phyloP scores from a whole-genome alignment of 2,888 invertebrate genomes.

The Calephelis perditalis region DNA sequence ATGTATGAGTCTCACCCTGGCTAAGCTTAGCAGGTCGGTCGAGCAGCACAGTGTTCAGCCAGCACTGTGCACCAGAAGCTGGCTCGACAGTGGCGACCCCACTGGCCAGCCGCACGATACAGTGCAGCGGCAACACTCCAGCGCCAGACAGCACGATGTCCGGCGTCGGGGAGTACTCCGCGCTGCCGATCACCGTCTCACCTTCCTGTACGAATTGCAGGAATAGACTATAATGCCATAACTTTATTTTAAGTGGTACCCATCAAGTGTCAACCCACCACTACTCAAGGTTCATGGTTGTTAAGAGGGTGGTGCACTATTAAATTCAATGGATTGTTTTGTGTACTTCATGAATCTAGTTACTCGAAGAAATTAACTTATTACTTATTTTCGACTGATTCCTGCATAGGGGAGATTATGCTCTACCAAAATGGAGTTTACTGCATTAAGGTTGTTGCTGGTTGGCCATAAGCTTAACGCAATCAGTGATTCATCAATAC shows the following conservation, averaged over 20 bases:
- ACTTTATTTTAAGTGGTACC: no score
- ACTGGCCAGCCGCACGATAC: slow-evolving; percentile 82
- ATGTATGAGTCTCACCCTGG: slow-evolving; percentile 69
- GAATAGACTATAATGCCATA: neutral
- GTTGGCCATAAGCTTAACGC: no score
- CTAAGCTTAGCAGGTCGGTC: slow-evolving; percentile 88
- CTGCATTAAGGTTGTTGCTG: no score
- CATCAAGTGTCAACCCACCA: no score
- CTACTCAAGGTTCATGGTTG: no score
- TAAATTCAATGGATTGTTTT: no score
- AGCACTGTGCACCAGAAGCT: slow-evolving; percentile 84
- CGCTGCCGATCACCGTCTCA: slow-evolving; percentile 90
- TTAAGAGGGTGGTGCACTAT: no score
- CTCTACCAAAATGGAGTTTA: neutral
- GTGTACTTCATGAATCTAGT: no score
- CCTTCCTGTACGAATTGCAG: slow-evolving; percentile 80
- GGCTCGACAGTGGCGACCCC: slow-evolving; percentile 88
- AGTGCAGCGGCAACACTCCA: slow-evolving; percentile 88
- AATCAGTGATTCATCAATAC: no score
- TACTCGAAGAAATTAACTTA: no score
- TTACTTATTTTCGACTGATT: no score
- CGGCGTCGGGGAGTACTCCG: slow-evolving; percentile 81
- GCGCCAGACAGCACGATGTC: slow-evolving; percentile 89
- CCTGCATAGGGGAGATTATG: neutral
- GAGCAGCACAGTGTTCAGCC: slow-evolving; percentile 89